Evolutionary conservation across 1,140 invertebrate genomes (phyloP), one percentile per base, ranked within the genome.

Genomic region (Coptotermes formosanus): DNA sequence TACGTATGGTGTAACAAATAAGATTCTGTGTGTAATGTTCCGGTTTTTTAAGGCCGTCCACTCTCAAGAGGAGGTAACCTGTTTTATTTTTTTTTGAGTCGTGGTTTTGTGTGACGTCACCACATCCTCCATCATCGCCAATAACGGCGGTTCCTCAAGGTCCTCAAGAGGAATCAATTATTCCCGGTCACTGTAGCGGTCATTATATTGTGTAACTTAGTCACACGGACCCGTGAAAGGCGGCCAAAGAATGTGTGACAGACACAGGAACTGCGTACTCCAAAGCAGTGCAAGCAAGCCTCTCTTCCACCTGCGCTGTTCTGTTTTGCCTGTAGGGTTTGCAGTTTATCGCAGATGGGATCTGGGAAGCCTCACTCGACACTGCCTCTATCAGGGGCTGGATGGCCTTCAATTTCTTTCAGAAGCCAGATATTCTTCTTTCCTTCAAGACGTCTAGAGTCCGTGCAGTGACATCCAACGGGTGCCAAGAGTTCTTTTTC

Each of bases 121-220:
- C 59, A 64, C 59, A 64, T 64, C 59, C 59, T 64, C 59, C 59
- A 64, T 64, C 59, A 64, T 64, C 59, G 59, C 59, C 59, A 64
- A 64, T 64, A 64, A 64, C 59, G 59, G 59, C 59, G 59, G 25
- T 64, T 64, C 59, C 59, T 64, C 59, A 64, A 64, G 59, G 59
- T n/a, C 59, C 59, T 64, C 14, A 9, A 48, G 45, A 12, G 59
- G 59, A 64, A 64, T 64, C 59, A 64, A 64, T 64, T 64, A 64
- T 64, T 64, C 9, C 25, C 59, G 59, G 59, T n/a, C 59, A 64
- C 21, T 64, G 59, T 64, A 64, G 59, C 59, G 59, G 59, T 64
- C 59, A 64, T 64, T 6, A 64, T 8, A n/a, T 1, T 12, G 59
- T 8, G 2, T 19, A 48, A 0, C 59, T 19, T 19, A 64, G 59